Percentiles rank a stretch among this genome's conserved stretches.
Evolutionary conservation across 53 echinoderm and acorn worm genomes (phyloP).

Genomic region (Actinopyga echinites): DNA sequence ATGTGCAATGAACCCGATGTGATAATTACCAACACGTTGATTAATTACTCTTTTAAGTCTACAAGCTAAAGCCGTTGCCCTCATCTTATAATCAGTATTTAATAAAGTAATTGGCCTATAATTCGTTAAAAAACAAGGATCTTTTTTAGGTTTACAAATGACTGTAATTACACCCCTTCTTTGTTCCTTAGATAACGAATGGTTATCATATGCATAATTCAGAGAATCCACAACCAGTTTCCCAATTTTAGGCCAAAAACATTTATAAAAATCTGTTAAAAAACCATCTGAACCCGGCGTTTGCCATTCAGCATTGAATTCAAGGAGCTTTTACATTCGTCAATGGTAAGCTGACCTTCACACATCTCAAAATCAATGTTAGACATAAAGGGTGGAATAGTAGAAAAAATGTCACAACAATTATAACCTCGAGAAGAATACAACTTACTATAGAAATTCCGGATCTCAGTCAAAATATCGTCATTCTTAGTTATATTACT

Average conservation of each 20-base stretch:
- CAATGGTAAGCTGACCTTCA: constrained; percentile 33
- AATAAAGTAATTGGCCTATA: too few relatives aligned
- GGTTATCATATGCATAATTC: constrained; percentile 49
- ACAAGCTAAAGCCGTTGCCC: constrained; percentile 42
- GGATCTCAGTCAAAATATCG: constrained; percentile 46
- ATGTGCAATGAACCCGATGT: constrained; percentile 51
- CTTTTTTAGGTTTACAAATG: constrained; percentile 58
- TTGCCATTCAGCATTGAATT: constrained; percentile 55
- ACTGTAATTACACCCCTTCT: constrained; percentile 57
- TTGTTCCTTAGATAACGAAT: constrained; percentile 42
- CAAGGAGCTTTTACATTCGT: constrained; percentile 44
- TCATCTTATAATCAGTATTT: constrained; percentile 49
- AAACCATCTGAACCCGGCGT: constrained; percentile 64
- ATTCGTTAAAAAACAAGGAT: constrained; percentile 32
- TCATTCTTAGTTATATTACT: constrained; percentile 39
- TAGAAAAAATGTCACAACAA: background rate
- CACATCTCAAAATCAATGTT: background rate
- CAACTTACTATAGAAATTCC: background rate
- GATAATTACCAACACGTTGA: constrained; percentile 47
- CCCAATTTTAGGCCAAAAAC: constrained; percentile 49
- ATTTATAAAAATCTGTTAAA: constrained; percentile 59
- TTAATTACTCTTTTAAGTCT: constrained; percentile 51
- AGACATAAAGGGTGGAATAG: background rate
- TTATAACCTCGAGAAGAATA: constrained; percentile 2
- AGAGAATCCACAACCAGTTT: constrained; percentile 39